A percentile compares a stretch with the other conserved stretches of the same genome.
Evolutionary conservation across 1,140 invertebrate species (phyloP).

Genomic region (Lepidotrigona ventralis): DNA sequence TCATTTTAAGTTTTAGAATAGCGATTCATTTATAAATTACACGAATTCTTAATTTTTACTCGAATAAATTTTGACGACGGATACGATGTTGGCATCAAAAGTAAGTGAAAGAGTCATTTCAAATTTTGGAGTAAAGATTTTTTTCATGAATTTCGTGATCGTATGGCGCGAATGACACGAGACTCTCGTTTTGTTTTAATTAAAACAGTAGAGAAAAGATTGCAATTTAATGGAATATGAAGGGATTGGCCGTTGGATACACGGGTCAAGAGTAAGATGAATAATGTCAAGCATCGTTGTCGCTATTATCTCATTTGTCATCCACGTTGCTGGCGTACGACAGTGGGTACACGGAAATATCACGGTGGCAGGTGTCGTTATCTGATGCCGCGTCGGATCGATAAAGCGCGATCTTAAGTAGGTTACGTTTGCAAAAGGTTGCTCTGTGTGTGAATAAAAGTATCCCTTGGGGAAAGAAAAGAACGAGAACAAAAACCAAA

Average conservation of each 20-base stretch:
- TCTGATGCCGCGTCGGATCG: slow-evolving; percentile 16
- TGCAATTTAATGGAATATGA: slow-evolving; percentile 11
- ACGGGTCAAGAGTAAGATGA: slow-evolving; percentile 22
- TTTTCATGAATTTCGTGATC: background rate
- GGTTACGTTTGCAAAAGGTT: slow-evolving; percentile 27
- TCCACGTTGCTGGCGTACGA: background rate
- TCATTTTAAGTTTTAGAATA: no score
- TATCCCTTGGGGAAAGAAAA: background rate
- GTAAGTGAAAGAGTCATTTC: no score
- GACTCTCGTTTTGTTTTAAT: background rate
- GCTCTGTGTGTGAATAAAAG: background rate
- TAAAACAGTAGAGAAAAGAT: background rate
- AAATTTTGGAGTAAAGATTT: no score
- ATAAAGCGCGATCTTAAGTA: slow-evolving; percentile 28
- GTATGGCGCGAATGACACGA: background rate
- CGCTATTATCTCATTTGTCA: slow-evolving; percentile 32
- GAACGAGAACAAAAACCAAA: background rate
- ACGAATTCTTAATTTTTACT: no score
- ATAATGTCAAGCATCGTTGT: slow-evolving; percentile 26
- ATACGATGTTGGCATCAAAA: no score
- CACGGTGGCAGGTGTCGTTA: slow-evolving; percentile 22
- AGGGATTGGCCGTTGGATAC: background rate
- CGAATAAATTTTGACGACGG: no score
- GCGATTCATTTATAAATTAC: no score
- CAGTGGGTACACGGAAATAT: slow-evolving; percentile 31